Evolutionary conservation across 2,888 invertebrate genomes (phyloP).

Genomic region (Drosophila pseudotalamancana): DNA sequence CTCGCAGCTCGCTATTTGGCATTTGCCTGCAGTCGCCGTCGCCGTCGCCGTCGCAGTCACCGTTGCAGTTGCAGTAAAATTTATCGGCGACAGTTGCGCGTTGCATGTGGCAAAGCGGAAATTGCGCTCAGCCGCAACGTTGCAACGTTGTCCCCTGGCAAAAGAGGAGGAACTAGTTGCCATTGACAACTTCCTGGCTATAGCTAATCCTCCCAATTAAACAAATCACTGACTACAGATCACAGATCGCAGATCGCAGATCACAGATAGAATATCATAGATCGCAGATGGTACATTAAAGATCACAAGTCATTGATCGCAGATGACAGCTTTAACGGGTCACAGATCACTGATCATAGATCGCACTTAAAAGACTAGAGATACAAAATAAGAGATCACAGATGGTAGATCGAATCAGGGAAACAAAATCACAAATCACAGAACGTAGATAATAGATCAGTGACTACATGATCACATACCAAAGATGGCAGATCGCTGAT

Average conservation of each 20-base stretch:
- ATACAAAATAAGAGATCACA: no score
- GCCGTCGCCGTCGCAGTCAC: slow-evolving; percentile 29
- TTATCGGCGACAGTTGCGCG: slow-evolving; percentile 77
- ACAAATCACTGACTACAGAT: slow-evolving; percentile 44
- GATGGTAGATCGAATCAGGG: slow-evolving; percentile 32
- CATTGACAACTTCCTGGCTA: slow-evolving; percentile 64
- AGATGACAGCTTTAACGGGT: no score
- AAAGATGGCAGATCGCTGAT: slow-evolving; percentile 47
- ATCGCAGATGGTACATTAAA: slow-evolving; percentile 37
- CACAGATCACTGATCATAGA: slow-evolving; percentile 48
- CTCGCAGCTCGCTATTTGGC: slow-evolving; percentile 21
- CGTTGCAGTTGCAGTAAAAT: slow-evolving; percentile 54
- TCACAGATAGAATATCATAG: slow-evolving; percentile 33
- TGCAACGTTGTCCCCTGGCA: background rate
- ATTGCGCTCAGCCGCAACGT: slow-evolving; percentile 68
- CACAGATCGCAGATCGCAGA: slow-evolving; percentile 36
- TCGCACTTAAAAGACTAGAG: no score
- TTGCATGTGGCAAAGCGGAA: slow-evolving; percentile 53
- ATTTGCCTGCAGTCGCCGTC: slow-evolving; percentile 15
- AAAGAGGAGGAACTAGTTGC: background rate
- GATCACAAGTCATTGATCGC: slow-evolving; percentile 34
- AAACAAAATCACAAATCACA: slow-evolving; percentile 42
- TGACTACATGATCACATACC: slow-evolving; percentile 30
- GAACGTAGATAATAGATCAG: slow-evolving; percentile 46
- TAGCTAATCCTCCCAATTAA: slow-evolving; percentile 68